Percentiles rank a stretch among this genome's conserved stretches.
Conservation (phyloP, 2,113 vertebrate genomes). For the Apodemus speciosus region DNA sequence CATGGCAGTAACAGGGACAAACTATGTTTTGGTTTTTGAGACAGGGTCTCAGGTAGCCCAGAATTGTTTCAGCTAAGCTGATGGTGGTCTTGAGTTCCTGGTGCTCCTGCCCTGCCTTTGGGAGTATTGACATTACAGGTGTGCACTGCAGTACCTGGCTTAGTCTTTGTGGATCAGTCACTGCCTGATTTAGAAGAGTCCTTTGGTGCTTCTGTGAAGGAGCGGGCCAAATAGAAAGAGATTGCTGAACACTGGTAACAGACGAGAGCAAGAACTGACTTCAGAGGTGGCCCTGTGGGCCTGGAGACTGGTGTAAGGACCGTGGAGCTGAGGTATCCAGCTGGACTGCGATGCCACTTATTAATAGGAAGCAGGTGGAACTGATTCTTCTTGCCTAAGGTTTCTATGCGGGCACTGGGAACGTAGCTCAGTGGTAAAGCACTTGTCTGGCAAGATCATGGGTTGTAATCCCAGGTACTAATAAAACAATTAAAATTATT, state of each 20-base stretch:
- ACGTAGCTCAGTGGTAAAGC: background rate
- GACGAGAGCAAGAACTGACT: background rate
- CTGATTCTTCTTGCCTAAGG: background rate
- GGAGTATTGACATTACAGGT: background rate
- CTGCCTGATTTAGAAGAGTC: background rate
- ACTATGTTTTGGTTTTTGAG: background rate
- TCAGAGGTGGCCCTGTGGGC: background rate
- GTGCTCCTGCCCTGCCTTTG: background rate
- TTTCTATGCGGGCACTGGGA: background rate
- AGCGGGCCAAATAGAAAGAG: background rate
- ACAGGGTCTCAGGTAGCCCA: background rate
- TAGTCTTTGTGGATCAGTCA: background rate
- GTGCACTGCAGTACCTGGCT: background rate
- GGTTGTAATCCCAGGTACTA: background rate
- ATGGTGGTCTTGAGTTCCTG: background rate
- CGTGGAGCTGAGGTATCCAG: background rate
- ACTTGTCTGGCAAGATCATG: background rate
- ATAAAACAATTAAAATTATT: background rate
- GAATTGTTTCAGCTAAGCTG: background rate
- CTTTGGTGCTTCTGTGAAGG: background rate
- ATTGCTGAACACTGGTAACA: slow-evolving; percentile 21
- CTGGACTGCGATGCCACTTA: background rate
- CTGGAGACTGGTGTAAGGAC: background rate
- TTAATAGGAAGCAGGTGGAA: background rate
- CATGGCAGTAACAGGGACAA: background rate